These are phyloP conservation scores for Pempheris klunzingeri DNA, from an alignment of 2,797 vertebrate genomes.

Conservation along the genomic window DNA sequence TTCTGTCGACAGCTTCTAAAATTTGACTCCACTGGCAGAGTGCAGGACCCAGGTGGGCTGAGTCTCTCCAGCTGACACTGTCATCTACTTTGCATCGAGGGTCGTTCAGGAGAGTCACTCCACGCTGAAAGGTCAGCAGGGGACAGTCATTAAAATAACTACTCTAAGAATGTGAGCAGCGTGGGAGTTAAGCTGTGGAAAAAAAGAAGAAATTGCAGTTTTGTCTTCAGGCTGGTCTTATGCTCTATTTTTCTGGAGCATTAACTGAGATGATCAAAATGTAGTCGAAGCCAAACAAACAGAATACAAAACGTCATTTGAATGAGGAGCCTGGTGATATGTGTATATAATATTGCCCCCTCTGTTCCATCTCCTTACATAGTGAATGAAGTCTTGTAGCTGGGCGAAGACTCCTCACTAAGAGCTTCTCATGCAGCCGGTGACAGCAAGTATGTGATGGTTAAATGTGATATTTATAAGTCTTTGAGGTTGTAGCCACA, in stretches of 20 bases:
- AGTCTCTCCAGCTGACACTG: slow-evolving; percentile 18
- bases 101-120: slow-evolving; percentile 26
- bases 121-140: slow-evolving; percentile 43
- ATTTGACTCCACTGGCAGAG: background rate
- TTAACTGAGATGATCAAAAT: slow-evolving; percentile 15
- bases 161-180: slow-evolving; percentile 20
- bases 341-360: background rate
- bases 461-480: slow-evolving; percentile 44
- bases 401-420: slow-evolving; percentile 17
- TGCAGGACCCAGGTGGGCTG: slow-evolving; percentile 32
- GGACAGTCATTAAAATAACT: slow-evolving; percentile 54
- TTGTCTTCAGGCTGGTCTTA: background rate
- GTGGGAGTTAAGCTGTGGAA: background rate
- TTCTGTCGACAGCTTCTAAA: slow-evolving; percentile 24
- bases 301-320: background rate
- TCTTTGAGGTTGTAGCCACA: slow-evolving; percentile 25
- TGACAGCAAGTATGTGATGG: slow-evolving; percentile 12
- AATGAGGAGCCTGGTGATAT: slow-evolving; percentile 14
- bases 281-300: slow-evolving; percentile 20
- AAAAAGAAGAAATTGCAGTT: background rate
- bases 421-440: slow-evolving; percentile 23
- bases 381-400: slow-evolving; percentile 14
- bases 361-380: slow-evolving; percentile 5
- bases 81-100: slow-evolving; percentile 27
- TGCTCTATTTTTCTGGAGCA: background rate